Base-by-base conservation (phyloP, 2,113 vertebrate species). In the Erythrocebus patas region DNA sequence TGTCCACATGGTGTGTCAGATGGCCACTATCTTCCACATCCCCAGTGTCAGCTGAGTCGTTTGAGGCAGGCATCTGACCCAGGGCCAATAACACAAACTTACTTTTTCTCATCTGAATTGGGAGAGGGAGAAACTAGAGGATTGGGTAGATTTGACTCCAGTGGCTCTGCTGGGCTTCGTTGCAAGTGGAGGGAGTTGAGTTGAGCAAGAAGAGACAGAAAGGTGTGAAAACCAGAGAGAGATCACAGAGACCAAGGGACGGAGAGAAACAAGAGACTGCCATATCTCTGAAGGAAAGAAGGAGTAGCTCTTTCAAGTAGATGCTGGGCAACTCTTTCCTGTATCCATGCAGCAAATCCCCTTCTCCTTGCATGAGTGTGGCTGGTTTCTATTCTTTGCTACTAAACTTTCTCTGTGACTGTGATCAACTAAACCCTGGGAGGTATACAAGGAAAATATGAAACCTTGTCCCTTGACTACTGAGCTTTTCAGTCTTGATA, bases 1-100 rank as follows among this genome's bases (percentile, higher is more conserved):
- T 57, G 27, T 23, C 0, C 25, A 4, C 38, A 20, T 17, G 32
- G 40, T 2, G 8, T 7, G 1, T 64, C 32, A 13, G 16, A 0
- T 0, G 43, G 23, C 20, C 30, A 7, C 40, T 23, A 6, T 45
- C 57, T 43, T n/a, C 45, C 1, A 2, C 9, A 14, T 11, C 5
- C 52, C 45, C 8, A 0, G 1, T 32, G 52, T 76, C 32, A 38
- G 43, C 52, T 35, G 61, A 59, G 8, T 7, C 48, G 27, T 52
- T 20, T 35, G 8, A 55, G 22, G 17, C 1, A 16, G 23, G 5
- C 48, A 38, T 75, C 35, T 14, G 57, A 5, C 23, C 55, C 30
- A 12, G 1, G 0, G 55, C 48, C 52, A n/a, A 7, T 12, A 61
- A 40, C 0, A 35, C 55, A 48, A 5, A 12, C 4, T 80, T 35